Percentiles rank a stretch among this genome's conserved stretches.
Evolutionary conservation across 2,113 vertebrate genomes (phyloP).

Genomic region (Myotis lucifugus): DNA sequence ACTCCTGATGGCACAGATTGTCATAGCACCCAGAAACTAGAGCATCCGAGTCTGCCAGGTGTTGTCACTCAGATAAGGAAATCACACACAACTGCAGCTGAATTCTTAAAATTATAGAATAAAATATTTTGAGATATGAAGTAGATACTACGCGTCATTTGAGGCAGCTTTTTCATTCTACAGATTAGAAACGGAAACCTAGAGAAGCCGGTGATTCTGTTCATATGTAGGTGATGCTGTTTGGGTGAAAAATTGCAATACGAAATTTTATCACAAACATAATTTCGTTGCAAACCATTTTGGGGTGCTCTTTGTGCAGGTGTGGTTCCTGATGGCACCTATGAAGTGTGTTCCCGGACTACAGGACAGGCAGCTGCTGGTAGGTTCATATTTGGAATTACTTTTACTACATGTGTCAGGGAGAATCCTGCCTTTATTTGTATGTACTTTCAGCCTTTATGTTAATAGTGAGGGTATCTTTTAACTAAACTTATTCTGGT

Average conservation of each 20-base stretch:
- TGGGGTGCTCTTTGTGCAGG: conserved; percentile 83
- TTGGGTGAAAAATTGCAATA: not conserved
- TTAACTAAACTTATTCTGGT: not conserved
- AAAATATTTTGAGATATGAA: not conserved
- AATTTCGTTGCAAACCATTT: conserved; percentile 5
- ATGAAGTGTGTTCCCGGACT: conserved; percentile 98
- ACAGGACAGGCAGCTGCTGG: conserved; percentile 96
- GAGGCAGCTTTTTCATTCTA: not conserved
- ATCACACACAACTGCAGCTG: not conserved
- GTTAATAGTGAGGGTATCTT: not conserved
- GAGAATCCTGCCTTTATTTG: not conserved
- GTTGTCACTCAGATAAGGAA: not conserved
- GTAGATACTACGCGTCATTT: not conserved
- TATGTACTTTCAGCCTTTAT: not conserved
- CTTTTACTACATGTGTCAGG: not conserved
- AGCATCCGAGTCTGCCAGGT: not conserved
- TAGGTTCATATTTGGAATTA: conserved; percentile 64
- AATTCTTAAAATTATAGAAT: not conserved
- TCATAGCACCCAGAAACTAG: not conserved
- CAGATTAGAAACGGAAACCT: not conserved
- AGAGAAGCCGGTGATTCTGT: not conserved
- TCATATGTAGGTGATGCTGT: not conserved
- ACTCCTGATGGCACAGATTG: not conserved
- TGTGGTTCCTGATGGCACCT: conserved; percentile 98
- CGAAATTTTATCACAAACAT: not conserved